These are phyloP conservation scores for Pangasius djambal DNA, from an alignment of 2,797 vertebrate genomes.

Conservation along the genomic window DNA sequence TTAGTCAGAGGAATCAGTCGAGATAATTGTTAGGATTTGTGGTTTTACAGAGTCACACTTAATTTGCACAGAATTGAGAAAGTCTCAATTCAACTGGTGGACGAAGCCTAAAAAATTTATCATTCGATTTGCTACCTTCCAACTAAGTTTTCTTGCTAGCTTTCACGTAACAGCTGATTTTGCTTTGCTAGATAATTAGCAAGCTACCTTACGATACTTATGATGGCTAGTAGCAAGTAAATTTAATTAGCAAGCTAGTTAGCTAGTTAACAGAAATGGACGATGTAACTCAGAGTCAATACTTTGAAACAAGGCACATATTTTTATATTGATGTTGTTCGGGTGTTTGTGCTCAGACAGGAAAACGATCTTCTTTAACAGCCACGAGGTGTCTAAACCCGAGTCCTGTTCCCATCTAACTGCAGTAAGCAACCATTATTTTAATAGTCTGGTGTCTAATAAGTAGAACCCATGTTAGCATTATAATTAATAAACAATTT, in stretches of 20 bases:
- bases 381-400: constrained; percentile 79
- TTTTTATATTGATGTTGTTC: not conserved
- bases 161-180: not conserved
- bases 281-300: not conserved
- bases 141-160: not conserved
- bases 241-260: not conserved
- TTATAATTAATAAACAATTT: not conserved
- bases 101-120: not conserved
- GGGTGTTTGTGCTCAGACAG: constrained; percentile 63
- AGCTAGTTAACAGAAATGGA: not conserved
- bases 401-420: constrained; percentile 75
- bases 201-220: not conserved
- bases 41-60: not conserved
- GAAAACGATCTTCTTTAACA: constrained; percentile 80
- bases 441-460: not conserved
- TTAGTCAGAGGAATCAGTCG: not conserved
- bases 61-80: not conserved
- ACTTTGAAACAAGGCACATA: not conserved
- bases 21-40: not conserved
- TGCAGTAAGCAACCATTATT: not conserved
- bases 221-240: not conserved
- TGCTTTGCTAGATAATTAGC: not conserved
- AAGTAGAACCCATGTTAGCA: not conserved
- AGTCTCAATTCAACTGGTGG: not conserved
- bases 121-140: not conserved